Conservation (phyloP, 2,113 vertebrate species). For the Semnornis frantzii region DNA sequence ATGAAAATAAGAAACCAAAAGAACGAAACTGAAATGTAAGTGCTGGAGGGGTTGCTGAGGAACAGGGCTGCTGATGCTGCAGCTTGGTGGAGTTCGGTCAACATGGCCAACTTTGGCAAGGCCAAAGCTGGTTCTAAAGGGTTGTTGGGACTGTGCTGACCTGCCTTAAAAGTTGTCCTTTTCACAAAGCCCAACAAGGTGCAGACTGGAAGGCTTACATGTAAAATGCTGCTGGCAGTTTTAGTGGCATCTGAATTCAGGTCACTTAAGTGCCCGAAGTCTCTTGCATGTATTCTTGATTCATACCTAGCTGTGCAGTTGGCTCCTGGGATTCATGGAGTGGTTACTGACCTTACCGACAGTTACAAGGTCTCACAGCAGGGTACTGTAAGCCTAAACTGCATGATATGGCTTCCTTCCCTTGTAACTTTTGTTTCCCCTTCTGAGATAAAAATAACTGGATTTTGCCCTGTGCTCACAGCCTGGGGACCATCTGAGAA, state of each 20-base stretch:
- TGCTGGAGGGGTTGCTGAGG: neutral
- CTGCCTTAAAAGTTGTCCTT: neutral
- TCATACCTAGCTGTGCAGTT: neutral
- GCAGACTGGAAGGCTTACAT: neutral
- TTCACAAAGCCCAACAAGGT: neutral
- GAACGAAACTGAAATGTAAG: conserved; percentile 92
- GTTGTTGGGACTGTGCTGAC: neutral
- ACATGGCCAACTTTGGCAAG: neutral
- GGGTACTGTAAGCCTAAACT: neutral
- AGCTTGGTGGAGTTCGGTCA: neutral
- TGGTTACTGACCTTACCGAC: neutral
- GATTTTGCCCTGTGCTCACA: neutral
- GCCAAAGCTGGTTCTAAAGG: neutral
- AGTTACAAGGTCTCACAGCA: neutral
- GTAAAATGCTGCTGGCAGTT: neutral
- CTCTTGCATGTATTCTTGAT: neutral
- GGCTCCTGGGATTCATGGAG: fast-evolving
- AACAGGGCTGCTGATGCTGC: neutral
- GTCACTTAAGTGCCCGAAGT: neutral
- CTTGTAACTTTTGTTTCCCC: neutral
- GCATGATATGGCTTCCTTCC: fast-evolving
- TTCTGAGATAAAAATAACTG: neutral
- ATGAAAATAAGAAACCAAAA: conserved; percentile 91
- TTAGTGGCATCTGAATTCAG: neutral
- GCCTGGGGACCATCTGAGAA: neutral